These are phyloP conservation scores for Stictocephala bisonia DNA, from an alignment of 2,888 invertebrate species.

Conservation along the genomic window DNA sequence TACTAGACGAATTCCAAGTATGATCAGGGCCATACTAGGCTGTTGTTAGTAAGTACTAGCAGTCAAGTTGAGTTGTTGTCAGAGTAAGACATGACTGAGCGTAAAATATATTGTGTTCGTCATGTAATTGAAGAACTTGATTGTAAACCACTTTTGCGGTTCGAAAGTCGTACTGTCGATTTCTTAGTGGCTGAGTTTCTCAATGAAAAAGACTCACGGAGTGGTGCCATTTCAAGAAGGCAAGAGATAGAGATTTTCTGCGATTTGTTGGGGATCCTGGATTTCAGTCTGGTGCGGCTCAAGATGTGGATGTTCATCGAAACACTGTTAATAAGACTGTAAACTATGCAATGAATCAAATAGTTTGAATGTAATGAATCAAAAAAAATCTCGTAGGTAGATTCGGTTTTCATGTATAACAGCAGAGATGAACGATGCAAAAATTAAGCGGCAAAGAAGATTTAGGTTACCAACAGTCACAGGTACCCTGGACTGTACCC, in stretches of 20 bases:
- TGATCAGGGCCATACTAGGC: background rate
- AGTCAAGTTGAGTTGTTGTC: too few relatives aligned
- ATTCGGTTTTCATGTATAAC: background rate
- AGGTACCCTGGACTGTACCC: constrained; percentile 12
- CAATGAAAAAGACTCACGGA: background rate
- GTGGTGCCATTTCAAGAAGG: background rate
- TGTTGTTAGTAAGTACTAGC: too few relatives aligned
- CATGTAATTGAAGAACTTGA: background rate
- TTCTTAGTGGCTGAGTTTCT: too few relatives aligned
- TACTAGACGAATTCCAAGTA: constrained; percentile 2
- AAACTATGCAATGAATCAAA: background rate
- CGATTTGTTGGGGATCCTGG: background rate
- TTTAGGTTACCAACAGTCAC: background rate
- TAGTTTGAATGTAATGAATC: too few relatives aligned
- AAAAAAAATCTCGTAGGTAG: background rate
- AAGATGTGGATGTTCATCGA: background rate
- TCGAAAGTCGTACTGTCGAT: background rate
- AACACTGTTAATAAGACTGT: too few relatives aligned
- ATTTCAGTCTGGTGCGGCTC: background rate
- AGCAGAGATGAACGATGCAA: constrained; percentile 3
- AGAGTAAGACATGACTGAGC: background rate
- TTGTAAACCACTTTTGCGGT: background rate
- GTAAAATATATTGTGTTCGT: background rate
- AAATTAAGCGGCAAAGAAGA: constrained; percentile 11
- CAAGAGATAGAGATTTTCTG: too few relatives aligned